These are phyloP conservation scores for Siphamia tubifer DNA, from an alignment of 2,113 vertebrate species.

Conservation along the genomic window DNA sequence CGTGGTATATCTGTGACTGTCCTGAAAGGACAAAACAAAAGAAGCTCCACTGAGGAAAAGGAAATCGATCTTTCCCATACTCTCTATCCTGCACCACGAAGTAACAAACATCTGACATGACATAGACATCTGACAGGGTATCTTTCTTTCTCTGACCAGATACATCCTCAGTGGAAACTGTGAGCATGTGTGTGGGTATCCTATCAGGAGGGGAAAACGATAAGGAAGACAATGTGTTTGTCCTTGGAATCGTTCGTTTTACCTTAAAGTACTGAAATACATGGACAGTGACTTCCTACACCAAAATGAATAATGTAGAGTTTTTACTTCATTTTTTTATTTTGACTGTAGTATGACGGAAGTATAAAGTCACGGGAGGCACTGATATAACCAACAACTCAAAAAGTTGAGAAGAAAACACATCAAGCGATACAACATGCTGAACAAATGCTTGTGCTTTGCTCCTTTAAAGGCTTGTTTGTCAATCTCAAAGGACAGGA, in stretches of 20 bases:
- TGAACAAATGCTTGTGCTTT: too few relatives aligned
- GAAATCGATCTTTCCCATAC: slow-evolving; percentile 51
- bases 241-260: slow-evolving; percentile 8
- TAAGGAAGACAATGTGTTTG: neutral
- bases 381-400: too few relatives aligned
- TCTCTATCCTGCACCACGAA: slow-evolving; percentile 44
- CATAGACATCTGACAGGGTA: slow-evolving; percentile 28
- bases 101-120: slow-evolving; percentile 38
- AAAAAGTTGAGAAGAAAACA: too few relatives aligned
- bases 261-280: neutral
- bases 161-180: slow-evolving; percentile 75
- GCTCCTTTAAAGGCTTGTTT: neutral
- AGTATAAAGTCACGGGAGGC: too few relatives aligned
- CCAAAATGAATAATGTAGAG: too few relatives aligned
- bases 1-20: slow-evolving; percentile 34
- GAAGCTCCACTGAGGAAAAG: slow-evolving; percentile 59
- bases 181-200: neutral
- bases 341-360: too few relatives aligned
- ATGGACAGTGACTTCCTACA: too few relatives aligned
- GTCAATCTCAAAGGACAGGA: slow-evolving; percentile 26
- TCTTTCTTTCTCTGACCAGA: slow-evolving; percentile 44
- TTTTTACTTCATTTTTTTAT: too few relatives aligned
- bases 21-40: slow-evolving; percentile 61
- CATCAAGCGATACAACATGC: too few relatives aligned
- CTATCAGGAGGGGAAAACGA: neutral